Conservation (phyloP, 1,140 invertebrate genomes). For the Dysdera silvatica region DNA sequence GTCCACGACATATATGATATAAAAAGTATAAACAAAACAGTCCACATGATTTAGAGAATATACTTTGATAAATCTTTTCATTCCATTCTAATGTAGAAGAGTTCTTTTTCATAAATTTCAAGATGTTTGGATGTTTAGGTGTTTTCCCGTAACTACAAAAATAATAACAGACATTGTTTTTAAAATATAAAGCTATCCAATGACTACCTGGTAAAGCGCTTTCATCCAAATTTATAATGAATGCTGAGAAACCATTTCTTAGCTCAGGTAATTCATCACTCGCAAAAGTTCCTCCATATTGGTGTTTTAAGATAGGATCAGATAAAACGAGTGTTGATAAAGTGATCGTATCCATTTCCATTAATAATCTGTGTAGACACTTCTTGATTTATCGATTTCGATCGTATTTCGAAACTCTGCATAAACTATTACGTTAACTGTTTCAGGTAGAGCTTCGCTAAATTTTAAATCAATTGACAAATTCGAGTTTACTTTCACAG, state of each 20-base stretch:
- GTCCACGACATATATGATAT: no score
- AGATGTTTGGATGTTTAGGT: no score
- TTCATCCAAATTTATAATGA: constrained; percentile 6
- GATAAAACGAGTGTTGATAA: background rate
- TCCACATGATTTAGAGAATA: no score
- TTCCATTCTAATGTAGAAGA: no score
- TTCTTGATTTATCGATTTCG: background rate
- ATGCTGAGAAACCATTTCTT: background rate
- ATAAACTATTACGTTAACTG: background rate
- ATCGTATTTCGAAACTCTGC: constrained; percentile 1
- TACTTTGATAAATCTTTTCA: no score
- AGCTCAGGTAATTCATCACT: background rate
- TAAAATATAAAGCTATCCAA: background rate
- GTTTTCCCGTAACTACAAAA: constrained; percentile 2
- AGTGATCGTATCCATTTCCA: background rate
- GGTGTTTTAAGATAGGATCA: background rate
- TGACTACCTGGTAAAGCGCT: background rate
- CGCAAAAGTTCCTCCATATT: background rate
- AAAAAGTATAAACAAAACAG: no score
- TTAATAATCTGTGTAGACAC: constrained; percentile 1
- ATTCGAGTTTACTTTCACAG: background rate
- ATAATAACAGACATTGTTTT: background rate
- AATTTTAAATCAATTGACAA: constrained; percentile 5
- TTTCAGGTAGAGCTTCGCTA: background rate
- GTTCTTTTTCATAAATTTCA: no score